A percentile compares a stretch with the other conserved stretches of the same genome.
Evolutionary conservation across 2,113 vertebrate species (phyloP).

Genomic region (Lipotes vexillifer): DNA sequence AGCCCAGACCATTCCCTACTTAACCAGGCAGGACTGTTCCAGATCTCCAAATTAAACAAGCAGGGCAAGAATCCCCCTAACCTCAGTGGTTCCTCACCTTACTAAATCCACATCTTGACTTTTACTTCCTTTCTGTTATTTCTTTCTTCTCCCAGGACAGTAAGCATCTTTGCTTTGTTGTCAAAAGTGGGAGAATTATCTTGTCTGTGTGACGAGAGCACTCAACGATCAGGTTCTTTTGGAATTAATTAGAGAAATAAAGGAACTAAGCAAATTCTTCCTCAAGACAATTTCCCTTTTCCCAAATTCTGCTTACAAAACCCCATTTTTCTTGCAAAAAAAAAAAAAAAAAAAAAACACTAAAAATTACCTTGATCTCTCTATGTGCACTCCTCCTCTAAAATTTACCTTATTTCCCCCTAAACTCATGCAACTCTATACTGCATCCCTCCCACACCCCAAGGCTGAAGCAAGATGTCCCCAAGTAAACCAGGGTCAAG

Average conservation of each 20-base stretch:
- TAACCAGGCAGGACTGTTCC: background rate
- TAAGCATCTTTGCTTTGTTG: background rate
- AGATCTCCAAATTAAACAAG: background rate
- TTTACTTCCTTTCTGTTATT: background rate
- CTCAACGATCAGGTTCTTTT: background rate
- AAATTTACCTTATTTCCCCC: background rate
- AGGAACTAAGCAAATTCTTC: background rate
- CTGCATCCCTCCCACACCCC: background rate
- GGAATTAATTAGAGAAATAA: background rate
- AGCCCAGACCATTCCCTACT: background rate
- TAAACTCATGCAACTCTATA: background rate
- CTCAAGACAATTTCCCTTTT: background rate
- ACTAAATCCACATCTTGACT: background rate
- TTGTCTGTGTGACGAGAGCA: fast-evolving
- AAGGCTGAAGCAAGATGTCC: background rate
- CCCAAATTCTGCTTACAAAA: background rate
- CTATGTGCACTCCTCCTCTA: background rate
- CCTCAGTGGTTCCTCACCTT: background rate
- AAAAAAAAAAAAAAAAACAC: background rate
- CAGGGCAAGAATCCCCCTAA: background rate
- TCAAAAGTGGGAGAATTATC: background rate
- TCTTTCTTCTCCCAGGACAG: background rate
- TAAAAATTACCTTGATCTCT: background rate
- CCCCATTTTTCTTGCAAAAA: background rate
- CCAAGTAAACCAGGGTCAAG: background rate